These are phyloP conservation scores for Thaumetopoea pityocampa DNA, from an alignment of 1,140 invertebrate genomes.

Conservation along the genomic window DNA sequence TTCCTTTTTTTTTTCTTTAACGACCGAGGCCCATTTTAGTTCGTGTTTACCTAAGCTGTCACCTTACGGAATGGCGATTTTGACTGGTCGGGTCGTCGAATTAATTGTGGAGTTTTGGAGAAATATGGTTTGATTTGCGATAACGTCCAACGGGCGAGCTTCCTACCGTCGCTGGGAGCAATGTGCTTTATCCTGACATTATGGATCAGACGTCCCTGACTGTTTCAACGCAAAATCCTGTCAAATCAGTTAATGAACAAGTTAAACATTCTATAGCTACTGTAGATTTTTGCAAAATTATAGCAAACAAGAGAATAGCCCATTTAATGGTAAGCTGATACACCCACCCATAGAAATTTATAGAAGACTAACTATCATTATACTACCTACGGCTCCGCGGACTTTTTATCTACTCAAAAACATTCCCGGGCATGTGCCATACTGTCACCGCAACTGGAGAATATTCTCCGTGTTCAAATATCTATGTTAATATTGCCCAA, in stretches of 20 bases:
- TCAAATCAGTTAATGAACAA: background rate
- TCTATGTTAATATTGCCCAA: too few species aligned
- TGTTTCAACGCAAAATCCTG: constrained; percentile 37
- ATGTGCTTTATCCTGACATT: constrained; percentile 59
- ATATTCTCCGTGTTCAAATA: too few species aligned
- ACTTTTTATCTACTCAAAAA: too few species aligned
- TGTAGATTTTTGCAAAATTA: too few species aligned
- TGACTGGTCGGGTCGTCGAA: constrained; percentile 64
- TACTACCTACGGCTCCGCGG: too few species aligned
- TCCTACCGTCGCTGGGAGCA: constrained; percentile 42
- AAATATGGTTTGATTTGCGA: constrained; percentile 67
- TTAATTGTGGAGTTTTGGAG: constrained; percentile 67
- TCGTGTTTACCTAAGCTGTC: constrained; percentile 74
- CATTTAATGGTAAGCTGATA: too few species aligned
- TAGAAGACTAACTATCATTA: too few species aligned
- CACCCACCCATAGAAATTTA: too few species aligned
- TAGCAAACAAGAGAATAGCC: too few species aligned
- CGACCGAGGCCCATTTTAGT: constrained; percentile 66
- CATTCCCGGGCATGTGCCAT: too few species aligned
- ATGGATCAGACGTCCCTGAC: constrained; percentile 44
- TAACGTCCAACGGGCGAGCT: constrained; percentile 43
- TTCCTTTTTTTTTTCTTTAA: constrained; percentile 62
- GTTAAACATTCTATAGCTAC: too few species aligned
- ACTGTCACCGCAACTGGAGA: too few species aligned
- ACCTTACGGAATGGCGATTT: constrained; percentile 72